Evolutionary conservation across 2,888 invertebrate species (phyloP).

Genomic region (Ophion ellenae): DNA sequence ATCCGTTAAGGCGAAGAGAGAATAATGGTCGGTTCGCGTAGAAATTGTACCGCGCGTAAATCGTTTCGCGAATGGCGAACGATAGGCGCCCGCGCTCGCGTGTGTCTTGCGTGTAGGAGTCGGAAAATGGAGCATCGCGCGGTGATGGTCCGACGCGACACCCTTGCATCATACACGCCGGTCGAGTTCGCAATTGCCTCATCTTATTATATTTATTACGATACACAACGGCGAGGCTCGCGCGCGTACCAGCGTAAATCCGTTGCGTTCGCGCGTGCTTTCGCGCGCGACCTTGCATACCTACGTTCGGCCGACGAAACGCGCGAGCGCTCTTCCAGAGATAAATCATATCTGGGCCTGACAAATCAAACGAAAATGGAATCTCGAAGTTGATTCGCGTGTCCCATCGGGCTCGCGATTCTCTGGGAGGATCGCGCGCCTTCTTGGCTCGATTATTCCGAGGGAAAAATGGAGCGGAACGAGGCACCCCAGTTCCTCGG

Average conservation of each 20-base stretch:
- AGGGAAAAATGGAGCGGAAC: constrained; percentile 64
- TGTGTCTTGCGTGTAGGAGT: constrained; percentile 35
- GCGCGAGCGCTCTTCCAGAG: too few species aligned
- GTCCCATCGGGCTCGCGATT: background rate
- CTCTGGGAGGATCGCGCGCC: constrained; percentile 17
- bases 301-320: too few species aligned
- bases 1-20: background rate
- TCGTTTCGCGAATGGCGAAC: constrained; percentile 57
- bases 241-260: constrained; percentile 22
- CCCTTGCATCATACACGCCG: constrained; percentile 21
- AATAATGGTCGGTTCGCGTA: background rate
- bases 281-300: too few species aligned
- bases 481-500: constrained; percentile 63
- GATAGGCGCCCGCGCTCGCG: background rate
- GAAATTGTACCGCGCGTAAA: constrained; percentile 23
- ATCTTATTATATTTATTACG: constrained; percentile 60
- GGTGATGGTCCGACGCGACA: constrained; percentile 51
- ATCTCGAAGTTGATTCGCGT: background rate
- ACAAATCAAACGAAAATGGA: background rate
- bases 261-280: background rate
- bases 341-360: background rate
- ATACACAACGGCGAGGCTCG: constrained; percentile 32
- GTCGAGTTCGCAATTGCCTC: constrained; percentile 51
- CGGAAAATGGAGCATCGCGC: constrained; percentile 60
- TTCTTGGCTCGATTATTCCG: constrained; percentile 55